phyloP scores from a whole-genome alignment of 2,113 vertebrate species.

The Perca schrenkii region DNA sequence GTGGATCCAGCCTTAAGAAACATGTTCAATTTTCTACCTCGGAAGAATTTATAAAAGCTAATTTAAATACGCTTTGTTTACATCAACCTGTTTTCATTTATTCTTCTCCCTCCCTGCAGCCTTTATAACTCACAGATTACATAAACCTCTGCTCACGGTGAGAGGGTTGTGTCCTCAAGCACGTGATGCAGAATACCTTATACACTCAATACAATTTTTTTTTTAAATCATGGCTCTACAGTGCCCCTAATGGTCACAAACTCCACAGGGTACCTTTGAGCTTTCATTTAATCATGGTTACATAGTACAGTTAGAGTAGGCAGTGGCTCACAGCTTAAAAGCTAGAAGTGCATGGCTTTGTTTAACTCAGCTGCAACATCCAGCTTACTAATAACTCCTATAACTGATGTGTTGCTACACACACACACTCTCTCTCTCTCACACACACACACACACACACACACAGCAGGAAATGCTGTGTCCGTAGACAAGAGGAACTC shows the following conservation, averaged over 20 bases:
- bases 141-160: background rate
- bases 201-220: background rate
- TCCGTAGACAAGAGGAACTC: slow-evolving; percentile 29
- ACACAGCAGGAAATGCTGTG: slow-evolving; percentile 8
- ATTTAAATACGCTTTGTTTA: background rate
- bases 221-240: background rate
- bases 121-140: background rate
- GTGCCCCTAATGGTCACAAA: slow-evolving; percentile 16
- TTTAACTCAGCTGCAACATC: slow-evolving; percentile 33
- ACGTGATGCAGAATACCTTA: background rate
- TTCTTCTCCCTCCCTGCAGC: background rate
- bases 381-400: slow-evolving; percentile 32
- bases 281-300: background rate
- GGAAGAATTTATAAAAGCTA: background rate
- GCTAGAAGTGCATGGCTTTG: slow-evolving; percentile 67
- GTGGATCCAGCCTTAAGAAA: background rate
- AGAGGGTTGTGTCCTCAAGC: slow-evolving; percentile 2
- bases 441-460: background rate
- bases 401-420: background rate
- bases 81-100: background rate
- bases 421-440: background rate
- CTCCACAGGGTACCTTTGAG: slow-evolving; percentile 16
- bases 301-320: background rate
- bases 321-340: slow-evolving; percentile 23
- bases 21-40: background rate